Evolutionary conservation across 2,113 vertebrate genomes (phyloP).

Genomic region (Macrotus californicus): DNA sequence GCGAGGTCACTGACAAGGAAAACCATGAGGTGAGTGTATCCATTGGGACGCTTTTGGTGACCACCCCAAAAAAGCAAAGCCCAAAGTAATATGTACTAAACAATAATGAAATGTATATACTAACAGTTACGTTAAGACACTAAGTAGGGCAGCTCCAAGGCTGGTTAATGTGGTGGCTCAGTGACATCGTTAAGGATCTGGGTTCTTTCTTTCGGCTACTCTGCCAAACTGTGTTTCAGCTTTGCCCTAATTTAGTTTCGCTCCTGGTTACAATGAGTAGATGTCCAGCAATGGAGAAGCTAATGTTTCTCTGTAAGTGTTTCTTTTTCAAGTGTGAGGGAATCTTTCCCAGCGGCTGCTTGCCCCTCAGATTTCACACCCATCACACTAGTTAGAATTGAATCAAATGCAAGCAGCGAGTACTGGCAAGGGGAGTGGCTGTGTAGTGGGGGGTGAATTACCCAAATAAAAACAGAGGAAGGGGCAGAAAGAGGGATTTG

Average conservation of each 20-base stretch:
- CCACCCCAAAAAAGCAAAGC: neutral
- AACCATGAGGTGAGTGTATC: neutral
- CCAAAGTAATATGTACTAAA: neutral
- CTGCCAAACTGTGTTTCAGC: neutral
- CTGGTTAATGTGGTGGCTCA: conserved; percentile 2
- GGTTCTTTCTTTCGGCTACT: neutral
- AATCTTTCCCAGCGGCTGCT: neutral
- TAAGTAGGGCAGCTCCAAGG: conserved; percentile 28
- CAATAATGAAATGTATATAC: neutral
- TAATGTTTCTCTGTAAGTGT: neutral
- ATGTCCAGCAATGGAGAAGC: neutral
- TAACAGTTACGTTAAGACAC: neutral
- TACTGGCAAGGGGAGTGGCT: neutral
- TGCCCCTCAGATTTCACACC: neutral
- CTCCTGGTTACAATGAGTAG: neutral
- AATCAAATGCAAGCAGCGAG: neutral
- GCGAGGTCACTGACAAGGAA: neutral
- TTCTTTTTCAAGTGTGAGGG: neutral
- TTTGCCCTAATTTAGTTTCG: conserved; percentile 27
- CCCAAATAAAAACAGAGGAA: neutral
- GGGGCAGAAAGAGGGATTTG: neutral
- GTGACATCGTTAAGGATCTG: conserved; percentile 18
- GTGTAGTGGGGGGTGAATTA: neutral
- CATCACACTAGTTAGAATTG: neutral
- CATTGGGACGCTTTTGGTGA: neutral